A percentile compares a stretch with the other conserved stretches of the same genome.
phyloP scores from a whole-genome alignment of 53 echinoderm and acorn worm genomes.

The Patiria pectinifera region DNA sequence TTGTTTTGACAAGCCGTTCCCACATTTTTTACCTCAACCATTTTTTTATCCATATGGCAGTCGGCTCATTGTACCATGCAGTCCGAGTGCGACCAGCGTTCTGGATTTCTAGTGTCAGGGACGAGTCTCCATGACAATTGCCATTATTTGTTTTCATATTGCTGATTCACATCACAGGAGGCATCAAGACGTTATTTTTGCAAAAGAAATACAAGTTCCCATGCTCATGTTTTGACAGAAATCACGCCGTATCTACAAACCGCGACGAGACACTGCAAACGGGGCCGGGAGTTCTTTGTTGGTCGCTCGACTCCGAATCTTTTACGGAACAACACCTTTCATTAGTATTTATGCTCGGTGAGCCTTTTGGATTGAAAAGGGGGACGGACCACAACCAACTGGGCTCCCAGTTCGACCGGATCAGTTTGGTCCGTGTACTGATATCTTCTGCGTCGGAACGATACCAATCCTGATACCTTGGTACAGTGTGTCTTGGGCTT shows the following conservation, averaged over 20 bases:
- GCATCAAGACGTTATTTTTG: constrained; percentile 10
- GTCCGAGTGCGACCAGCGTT: neutral
- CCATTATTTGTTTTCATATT: constrained; percentile 20
- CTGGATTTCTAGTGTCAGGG: constrained; percentile 21
- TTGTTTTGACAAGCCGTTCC: constrained; percentile 9
- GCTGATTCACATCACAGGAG: constrained; percentile 36
- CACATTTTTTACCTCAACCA: neutral
- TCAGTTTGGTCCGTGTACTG: neutral
- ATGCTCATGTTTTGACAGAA: neutral
- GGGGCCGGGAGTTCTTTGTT: neutral
- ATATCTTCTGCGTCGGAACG: neutral
- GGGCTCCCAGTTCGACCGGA: neutral
- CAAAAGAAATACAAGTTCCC: neutral
- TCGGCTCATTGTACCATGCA: neutral
- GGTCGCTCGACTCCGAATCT: neutral
- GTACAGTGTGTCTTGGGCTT: neutral
- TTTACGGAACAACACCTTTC: neutral
- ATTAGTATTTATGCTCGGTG: neutral
- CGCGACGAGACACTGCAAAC: neutral
- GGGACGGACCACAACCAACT: neutral
- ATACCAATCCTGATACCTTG: neutral
- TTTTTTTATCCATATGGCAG: neutral
- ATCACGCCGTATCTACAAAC: neutral
- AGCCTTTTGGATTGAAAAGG: neutral
- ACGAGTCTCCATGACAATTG: constrained; percentile 19